Evolutionary conservation across 35 echinoderm and acorn worm species (phyloP), one percentile per base, ranked within the genome.

Genomic region (Apostichopus parvimensis): DNA sequence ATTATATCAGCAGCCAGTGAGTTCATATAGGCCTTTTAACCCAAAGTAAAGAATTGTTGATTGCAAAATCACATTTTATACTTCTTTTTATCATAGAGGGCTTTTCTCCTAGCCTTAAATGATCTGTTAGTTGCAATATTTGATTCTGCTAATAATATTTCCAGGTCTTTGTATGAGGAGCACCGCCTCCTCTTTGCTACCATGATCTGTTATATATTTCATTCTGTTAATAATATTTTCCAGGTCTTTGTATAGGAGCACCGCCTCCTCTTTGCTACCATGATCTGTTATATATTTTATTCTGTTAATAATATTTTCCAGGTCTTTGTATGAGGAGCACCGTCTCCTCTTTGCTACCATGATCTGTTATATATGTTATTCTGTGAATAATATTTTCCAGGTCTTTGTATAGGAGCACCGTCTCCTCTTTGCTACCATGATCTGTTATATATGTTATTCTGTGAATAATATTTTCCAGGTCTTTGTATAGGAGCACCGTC

Each of bases 291-390:
- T 34, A 34, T 34, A 34, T 1, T 34, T 34, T 0, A 34, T 34
- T 34, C 28, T 25, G 24, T 25, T 25, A 25, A 25, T 25, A 25
- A 25, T 25, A 25, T 25, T 25, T 25, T 25, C 24, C 11, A 98
- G 97, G 91, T 94, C 87, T 60, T 81, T 98, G 53, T 98, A 98
- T 77, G 94, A 98, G 70, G 94, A 98, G 81, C 62, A 66, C 62
- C 92, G 96, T 57, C 91, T 98, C 12, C 91, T 98, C 8, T 98
- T 96, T 85, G 87, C 94, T 34, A 94, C 97, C 45, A 94, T 98
- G 91, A 91, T 98, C 20, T 25, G 28, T 34, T 34, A 34, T 34
- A 34, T 34, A 34, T 1, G 0, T 34, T 1, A 34, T 34, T 34
- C 28, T 34, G 28, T 1, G 3, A 45, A 45, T 45, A 45, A 45